phyloP scores from a whole-genome alignment of 2,797 vertebrate genomes.

The Enteromius viviparus region DNA sequence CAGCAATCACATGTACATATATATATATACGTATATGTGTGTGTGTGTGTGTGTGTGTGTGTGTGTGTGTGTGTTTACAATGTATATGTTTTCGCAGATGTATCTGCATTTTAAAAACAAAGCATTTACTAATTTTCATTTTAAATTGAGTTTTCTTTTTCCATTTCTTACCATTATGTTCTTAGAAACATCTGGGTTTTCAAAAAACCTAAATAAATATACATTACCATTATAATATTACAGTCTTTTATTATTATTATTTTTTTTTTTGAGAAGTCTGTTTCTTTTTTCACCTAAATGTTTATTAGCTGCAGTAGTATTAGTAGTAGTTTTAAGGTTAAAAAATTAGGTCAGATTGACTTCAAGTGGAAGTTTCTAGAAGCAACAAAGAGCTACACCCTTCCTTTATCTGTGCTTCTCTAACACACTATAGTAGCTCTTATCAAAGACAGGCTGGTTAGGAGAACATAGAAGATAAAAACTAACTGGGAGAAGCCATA shows the following conservation, averaged over 20 bases:
- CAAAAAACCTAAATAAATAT: too few species aligned
- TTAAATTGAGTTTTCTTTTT: not conserved
- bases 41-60: too few species aligned
- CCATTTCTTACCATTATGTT: too few species aligned
- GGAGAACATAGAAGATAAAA: conserved; percentile 59
- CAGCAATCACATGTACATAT: too few species aligned
- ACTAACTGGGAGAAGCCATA: conserved; percentile 28
- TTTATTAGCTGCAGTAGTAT: not conserved
- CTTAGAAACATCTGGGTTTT: too few species aligned
- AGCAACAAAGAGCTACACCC: conserved; percentile 48
- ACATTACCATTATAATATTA: too few species aligned
- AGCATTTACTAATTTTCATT: not conserved
- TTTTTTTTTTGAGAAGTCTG: not conserved
- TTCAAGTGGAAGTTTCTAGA: conserved; percentile 6
- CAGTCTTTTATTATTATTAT: not conserved
- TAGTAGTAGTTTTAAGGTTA: not conserved
- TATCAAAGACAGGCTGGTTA: conserved; percentile 69
- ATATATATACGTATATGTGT: too few species aligned
- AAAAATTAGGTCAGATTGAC: not conserved
- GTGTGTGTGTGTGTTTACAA: too few species aligned
- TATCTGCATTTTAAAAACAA: not conserved
- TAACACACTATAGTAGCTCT: conserved; percentile 29
- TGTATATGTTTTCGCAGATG: not conserved
- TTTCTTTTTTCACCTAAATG: not conserved
- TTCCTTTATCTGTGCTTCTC: conserved; percentile 10